Percentiles rank a stretch among this genome's conserved stretches.
Evolutionary conservation across 2,113 vertebrate genomes (phyloP).

Genomic region (Arenaria interpres): DNA sequence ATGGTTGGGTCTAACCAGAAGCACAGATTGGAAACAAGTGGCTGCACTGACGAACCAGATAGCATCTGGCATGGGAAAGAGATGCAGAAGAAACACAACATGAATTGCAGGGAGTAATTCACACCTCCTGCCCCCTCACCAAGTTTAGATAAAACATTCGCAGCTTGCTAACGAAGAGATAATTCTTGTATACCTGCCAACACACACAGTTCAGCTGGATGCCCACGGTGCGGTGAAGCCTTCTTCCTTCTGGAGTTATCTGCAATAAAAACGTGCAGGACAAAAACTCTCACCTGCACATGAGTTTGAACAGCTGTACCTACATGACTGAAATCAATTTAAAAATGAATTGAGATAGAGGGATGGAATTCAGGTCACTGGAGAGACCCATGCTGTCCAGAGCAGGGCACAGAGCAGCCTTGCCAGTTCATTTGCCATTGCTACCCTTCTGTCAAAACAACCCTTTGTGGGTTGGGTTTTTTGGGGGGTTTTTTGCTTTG

Average conservation of each 20-base stretch:
- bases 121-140: background rate
- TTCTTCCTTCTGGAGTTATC: background rate
- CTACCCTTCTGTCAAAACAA: background rate
- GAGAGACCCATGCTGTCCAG: background rate
- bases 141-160: background rate
- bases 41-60: background rate
- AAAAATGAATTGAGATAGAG: background rate
- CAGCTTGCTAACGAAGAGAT: background rate
- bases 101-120: background rate
- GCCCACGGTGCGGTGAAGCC: fast-evolving
- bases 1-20: background rate
- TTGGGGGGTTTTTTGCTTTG: background rate
- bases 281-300: background rate
- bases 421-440: background rate
- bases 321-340: background rate
- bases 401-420: background rate
- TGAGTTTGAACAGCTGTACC: background rate
- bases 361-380: background rate
- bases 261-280: background rate
- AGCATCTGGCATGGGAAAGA: background rate
- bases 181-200: background rate
- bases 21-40: background rate
- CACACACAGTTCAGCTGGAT: background rate
- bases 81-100: background rate
- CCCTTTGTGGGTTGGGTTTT: background rate